A percentile compares a stretch with the other conserved stretches of the same genome.
phyloP scores from a whole-genome alignment of 2,797 vertebrate genomes.

The Sebastes goodei region DNA sequence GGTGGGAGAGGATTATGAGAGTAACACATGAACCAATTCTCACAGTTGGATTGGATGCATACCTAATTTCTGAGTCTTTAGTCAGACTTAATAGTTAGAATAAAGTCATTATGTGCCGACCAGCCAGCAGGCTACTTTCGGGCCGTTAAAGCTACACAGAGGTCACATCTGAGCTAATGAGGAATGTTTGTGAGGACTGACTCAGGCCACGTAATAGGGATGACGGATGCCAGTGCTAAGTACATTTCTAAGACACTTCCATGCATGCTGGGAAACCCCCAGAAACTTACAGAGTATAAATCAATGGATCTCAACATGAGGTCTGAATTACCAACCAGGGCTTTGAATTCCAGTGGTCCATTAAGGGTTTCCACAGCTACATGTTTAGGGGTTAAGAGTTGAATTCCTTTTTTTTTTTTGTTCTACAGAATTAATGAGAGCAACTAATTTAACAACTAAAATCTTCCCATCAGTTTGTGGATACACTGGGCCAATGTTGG shows the following conservation, averaged over 20 bases:
- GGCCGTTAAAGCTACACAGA: neutral
- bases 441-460: neutral
- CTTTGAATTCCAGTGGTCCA: neutral
- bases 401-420: neutral
- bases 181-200: slow-evolving; percentile 18
- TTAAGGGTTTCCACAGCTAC: neutral
- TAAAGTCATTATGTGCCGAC: neutral
- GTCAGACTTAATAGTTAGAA: neutral
- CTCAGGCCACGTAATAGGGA: neutral
- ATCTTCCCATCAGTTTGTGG: neutral
- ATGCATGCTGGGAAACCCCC: slow-evolving; percentile 33
- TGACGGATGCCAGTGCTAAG: slow-evolving; percentile 7
- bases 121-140: neutral
- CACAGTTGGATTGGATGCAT: neutral
- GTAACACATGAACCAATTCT: neutral
- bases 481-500: too few relatives aligned
- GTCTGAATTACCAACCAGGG: neutral
- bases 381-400: neutral
- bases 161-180: slow-evolving; percentile 26
- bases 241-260: neutral
- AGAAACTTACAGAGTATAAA: slow-evolving; percentile 6
- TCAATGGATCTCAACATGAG: neutral
- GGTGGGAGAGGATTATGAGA: neutral
- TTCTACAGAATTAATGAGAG: neutral
- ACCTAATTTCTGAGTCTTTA: neutral